phyloP scores from a whole-genome alignment of 2,888 invertebrate genomes.

The Galerucella calmariensis region DNA sequence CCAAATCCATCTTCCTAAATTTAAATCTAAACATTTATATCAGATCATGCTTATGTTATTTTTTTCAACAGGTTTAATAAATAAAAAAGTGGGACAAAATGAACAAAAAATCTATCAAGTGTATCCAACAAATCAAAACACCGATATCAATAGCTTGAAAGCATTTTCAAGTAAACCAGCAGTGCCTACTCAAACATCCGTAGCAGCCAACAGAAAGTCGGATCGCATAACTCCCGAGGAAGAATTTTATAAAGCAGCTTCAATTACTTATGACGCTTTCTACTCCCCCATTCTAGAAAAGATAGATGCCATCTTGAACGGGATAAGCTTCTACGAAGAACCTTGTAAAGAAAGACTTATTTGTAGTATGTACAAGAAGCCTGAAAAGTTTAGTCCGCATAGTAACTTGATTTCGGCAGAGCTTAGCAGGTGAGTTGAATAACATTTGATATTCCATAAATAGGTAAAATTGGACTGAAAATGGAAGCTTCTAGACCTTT shows the following conservation, averaged over 20 bases:
- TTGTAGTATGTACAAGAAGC: conserved; percentile 87
- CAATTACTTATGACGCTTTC: conserved; percentile 70
- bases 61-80: conserved; percentile 15
- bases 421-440: conserved; percentile 81
- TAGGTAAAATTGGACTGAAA: too few species aligned
- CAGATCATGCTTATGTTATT: too few species aligned
- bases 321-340: conserved; percentile 77
- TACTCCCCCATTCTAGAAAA: conserved; percentile 83
- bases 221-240: conserved; percentile 41
- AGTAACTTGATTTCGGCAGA: conserved; percentile 89
- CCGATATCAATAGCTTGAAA: not conserved
- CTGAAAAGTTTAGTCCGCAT: conserved; percentile 83
- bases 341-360: conserved; percentile 83
- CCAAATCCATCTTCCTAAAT: too few species aligned
- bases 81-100: conserved; percentile 10
- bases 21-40: too few species aligned
- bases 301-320: conserved; percentile 78
- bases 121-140: conserved; percentile 31
- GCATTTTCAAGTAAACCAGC: not conserved
- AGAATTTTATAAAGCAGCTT: conserved; percentile 64
- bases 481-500: too few species aligned
- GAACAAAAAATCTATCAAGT: conserved; percentile 8
- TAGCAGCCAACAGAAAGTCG: conserved; percentile 25
- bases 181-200: not conserved
- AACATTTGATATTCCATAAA: not conserved